A percentile compares a stretch with the other conserved stretches of the same genome.
These are phyloP conservation scores for Ceryle rudis DNA, from an alignment of 2,797 vertebrate genomes.

Conservation along the genomic window DNA sequence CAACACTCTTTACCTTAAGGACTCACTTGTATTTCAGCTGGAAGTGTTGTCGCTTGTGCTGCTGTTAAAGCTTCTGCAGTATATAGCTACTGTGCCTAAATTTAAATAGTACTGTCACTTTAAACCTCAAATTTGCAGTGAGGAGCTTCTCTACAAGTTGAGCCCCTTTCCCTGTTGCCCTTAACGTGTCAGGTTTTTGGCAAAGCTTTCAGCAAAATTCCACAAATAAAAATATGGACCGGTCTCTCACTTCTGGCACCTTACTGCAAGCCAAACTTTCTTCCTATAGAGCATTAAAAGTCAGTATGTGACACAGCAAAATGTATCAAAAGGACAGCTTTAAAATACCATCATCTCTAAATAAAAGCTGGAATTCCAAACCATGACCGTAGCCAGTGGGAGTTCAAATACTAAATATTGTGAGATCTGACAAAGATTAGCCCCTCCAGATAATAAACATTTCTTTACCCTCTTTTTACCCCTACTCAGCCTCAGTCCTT, in stretches of 20 bases:
- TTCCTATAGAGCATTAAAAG: neutral
- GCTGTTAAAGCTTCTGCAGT: neutral
- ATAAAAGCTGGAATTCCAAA: neutral
- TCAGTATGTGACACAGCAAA: neutral
- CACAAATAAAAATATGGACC: neutral
- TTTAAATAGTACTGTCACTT: neutral
- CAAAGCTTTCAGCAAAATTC: neutral
- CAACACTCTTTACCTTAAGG: neutral
- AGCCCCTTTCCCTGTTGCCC: neutral
- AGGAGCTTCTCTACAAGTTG: neutral
- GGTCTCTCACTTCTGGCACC: neutral
- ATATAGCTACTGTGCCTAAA: neutral
- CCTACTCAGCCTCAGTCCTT: neutral
- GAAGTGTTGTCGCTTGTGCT: neutral
- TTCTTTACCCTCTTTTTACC: neutral
- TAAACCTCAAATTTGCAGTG: neutral
- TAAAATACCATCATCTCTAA: neutral
- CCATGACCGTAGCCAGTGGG: rapidly evolving
- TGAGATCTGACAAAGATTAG: neutral
- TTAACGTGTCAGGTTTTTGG: neutral
- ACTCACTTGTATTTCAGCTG: neutral
- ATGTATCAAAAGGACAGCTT: neutral
- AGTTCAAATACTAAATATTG: neutral
- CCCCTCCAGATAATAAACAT: neutral
- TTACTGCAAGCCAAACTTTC: neutral